A percentile compares a stretch with the other conserved stretches of the same genome.
Evolutionary conservation across 2,888 invertebrate genomes (phyloP).

Genomic region (Leptinotarsa juncta): DNA sequence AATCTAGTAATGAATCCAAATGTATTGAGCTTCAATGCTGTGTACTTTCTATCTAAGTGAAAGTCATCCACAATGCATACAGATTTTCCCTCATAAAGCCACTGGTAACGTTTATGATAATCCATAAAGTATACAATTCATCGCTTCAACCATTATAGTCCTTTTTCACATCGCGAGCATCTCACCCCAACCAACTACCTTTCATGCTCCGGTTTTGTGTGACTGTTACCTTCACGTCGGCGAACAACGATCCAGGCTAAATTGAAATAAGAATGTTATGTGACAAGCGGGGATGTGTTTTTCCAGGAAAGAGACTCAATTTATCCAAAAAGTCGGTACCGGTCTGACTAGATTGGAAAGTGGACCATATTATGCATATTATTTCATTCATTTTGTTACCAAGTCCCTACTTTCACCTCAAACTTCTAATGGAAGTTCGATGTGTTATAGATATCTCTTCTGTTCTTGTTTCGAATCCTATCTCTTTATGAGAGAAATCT

Average conservation of each 20-base stretch:
- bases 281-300: not conserved
- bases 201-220: not conserved
- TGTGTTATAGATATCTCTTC: no score
- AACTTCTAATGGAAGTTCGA: no score
- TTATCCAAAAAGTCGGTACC: not conserved
- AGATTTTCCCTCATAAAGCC: not conserved
- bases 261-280: not conserved
- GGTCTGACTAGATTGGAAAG: not conserved
- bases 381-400: no score
- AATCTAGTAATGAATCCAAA: no score
- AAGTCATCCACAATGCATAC: no score
- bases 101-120: not conserved
- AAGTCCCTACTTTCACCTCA: no score
- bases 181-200: not conserved
- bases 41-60: no score
- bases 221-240: conserved; percentile 4
- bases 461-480: no score
- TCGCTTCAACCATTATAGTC: not conserved
- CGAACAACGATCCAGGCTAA: not conserved
- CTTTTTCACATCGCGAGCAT: not conserved
- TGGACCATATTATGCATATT: not conserved
- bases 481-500: no score
- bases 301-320: not conserved
- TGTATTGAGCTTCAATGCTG: no score
- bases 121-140: not conserved